phyloP scores from a whole-genome alignment of 2,797 vertebrate genomes.

The Gobio occitaniae region DNA sequence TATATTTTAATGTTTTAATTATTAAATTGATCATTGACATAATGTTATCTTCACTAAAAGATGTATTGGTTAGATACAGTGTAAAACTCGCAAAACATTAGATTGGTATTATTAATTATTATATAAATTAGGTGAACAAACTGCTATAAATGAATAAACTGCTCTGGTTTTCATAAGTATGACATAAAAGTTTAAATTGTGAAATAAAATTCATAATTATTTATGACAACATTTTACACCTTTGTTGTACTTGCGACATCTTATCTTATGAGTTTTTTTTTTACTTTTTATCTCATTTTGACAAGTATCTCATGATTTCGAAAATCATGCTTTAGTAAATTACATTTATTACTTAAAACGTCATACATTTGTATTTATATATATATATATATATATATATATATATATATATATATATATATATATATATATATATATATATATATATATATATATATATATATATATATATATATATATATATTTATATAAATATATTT shows the following conservation, averaged over 20 bases:
- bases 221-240: not conserved
- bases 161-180: no score
- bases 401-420: no score
- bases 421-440: no score
- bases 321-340: not conserved
- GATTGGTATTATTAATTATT: not conserved
- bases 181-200: no score
- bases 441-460: no score
- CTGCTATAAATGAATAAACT: no score
- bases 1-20: not conserved
- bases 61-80: not conserved
- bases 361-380: not conserved
- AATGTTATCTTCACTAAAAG: not conserved
- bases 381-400: no score
- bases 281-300: not conserved
- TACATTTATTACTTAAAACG: not conserved
- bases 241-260: not conserved
- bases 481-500: not conserved
- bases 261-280: not conserved
- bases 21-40: not conserved
- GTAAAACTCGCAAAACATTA: not conserved
- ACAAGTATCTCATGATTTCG: not conserved
- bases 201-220: not conserved
- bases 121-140: not conserved
- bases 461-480: no score